These are phyloP conservation scores for Trichogramma pretiosum DNA, from an alignment of 1,140 invertebrate species.

Conservation along the genomic window DNA sequence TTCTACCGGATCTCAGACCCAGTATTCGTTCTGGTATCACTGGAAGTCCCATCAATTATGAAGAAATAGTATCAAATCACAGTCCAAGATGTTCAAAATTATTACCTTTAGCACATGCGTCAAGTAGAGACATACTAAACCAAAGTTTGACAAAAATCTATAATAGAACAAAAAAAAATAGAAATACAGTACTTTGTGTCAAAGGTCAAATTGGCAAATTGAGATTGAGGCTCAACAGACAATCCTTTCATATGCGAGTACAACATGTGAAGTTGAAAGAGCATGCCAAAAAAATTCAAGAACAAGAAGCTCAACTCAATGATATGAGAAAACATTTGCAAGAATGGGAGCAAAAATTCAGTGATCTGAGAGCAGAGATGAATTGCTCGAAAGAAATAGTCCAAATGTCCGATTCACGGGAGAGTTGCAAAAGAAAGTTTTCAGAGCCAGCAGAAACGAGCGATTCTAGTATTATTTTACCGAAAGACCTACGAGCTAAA, in stretches of 20 bases:
- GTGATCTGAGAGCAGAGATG: constrained; percentile 46
- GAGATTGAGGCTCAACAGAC: constrained; percentile 36
- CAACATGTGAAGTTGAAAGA: constrained; percentile 45
- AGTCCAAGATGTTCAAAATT: constrained; percentile 20
- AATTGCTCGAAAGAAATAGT: constrained; percentile 43
- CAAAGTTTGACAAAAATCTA: constrained; percentile 39
- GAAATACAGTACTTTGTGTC: constrained; percentile 27
- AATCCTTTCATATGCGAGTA: constrained; percentile 35
- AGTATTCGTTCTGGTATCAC: constrained; percentile 36
- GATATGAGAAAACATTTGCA: constrained; percentile 49
- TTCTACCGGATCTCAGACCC: constrained; percentile 53
- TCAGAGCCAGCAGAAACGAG: constrained; percentile 28
- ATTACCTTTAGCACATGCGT: constrained; percentile 25
- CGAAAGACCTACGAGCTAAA: constrained; percentile 36
- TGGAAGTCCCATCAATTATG: constrained; percentile 33
- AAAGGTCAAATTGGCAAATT: constrained; percentile 33
- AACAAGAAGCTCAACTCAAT: constrained; percentile 44
- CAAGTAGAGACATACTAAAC: constrained; percentile 36
- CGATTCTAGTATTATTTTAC: constrained; percentile 21
- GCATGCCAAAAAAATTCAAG: constrained; percentile 43
- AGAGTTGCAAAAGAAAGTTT: constrained; percentile 34
- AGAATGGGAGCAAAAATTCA: constrained; percentile 51
- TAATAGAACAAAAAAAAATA: constrained; percentile 35
- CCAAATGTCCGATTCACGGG: constrained; percentile 30
- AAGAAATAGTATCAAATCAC: constrained; percentile 36